A percentile compares a stretch with the other conserved stretches of the same genome.
phyloP scores from a whole-genome alignment of 2,797 vertebrate species.

The Leucoraja ocellata region DNA sequence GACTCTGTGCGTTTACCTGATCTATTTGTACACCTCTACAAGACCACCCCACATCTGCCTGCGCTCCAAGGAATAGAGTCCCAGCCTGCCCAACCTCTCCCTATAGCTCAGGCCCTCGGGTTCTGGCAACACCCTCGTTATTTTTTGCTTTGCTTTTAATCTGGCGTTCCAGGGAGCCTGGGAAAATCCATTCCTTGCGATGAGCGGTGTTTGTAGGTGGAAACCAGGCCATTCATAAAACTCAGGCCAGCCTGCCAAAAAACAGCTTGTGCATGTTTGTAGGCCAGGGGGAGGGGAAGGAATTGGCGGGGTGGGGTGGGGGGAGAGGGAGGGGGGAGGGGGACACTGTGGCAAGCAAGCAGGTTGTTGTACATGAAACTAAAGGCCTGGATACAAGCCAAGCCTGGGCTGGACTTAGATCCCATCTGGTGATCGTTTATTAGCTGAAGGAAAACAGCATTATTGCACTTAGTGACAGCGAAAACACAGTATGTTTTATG shows the following conservation, averaged over 20 bases:
- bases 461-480: background rate
- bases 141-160: background rate
- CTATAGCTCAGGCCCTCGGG: too few species aligned
- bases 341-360: too few species aligned
- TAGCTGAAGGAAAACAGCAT: conserved; percentile 24
- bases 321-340: background rate
- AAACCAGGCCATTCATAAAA: conserved; percentile 33
- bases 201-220: background rate
- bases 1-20: too few species aligned
- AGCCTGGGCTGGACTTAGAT: background rate
- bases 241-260: background rate
- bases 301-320: too few species aligned
- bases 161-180: background rate
- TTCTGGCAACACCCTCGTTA: background rate
- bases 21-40: too few species aligned
- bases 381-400: background rate
- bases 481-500: background rate
- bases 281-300: background rate
- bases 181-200: conserved; percentile 7
- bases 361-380: conserved; percentile 5
- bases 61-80: too few species aligned
- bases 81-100: too few species aligned
- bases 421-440: conserved; percentile 35
- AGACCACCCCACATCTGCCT: too few species aligned
- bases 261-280: conserved; percentile 28